A percentile compares a stretch with the other conserved stretches of the same genome.
Evolutionary conservation across 37 sponge, comb jelly and placozoan species (phyloP).

Genomic region (Hexactinellida sp.): DNA sequence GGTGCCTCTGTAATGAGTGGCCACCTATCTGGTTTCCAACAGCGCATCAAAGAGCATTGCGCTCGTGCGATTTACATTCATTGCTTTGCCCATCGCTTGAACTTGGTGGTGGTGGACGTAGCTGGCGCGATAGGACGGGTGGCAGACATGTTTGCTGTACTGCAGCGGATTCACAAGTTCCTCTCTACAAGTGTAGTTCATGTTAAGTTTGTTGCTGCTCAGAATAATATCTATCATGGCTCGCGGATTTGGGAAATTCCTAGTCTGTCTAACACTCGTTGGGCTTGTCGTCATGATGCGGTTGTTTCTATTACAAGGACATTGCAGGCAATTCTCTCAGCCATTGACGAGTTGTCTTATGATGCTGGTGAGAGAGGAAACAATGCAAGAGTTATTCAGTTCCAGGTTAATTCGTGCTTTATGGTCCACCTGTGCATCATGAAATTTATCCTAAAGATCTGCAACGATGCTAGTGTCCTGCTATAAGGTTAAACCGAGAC

Average conservation of each 20-base stretch:
- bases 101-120: not conserved
- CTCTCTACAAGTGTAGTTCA: not conserved
- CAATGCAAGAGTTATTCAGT: not conserved
- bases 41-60: not conserved
- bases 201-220: not conserved
- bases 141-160: not conserved
- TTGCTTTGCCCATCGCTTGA: not conserved
- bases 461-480: not conserved
- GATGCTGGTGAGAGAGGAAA: not conserved
- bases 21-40: not conserved
- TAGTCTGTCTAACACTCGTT: conserved; percentile 22
- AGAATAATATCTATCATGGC: not conserved
- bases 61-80: not conserved
- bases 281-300: conserved; percentile 20
- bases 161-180: not conserved
- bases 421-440: not conserved
- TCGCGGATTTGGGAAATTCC: conserved; percentile 20
- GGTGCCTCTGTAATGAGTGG: not conserved
- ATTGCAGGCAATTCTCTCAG: not conserved
- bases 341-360: not conserved
- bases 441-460: not conserved
- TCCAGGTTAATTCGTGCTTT: not conserved
- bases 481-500: not conserved
- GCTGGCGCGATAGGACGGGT: not conserved
- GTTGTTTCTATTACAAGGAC: not conserved